These are phyloP conservation scores for Thymelicus lineola DNA, from an alignment of 2,888 invertebrate genomes.

Conservation along the genomic window DNA sequence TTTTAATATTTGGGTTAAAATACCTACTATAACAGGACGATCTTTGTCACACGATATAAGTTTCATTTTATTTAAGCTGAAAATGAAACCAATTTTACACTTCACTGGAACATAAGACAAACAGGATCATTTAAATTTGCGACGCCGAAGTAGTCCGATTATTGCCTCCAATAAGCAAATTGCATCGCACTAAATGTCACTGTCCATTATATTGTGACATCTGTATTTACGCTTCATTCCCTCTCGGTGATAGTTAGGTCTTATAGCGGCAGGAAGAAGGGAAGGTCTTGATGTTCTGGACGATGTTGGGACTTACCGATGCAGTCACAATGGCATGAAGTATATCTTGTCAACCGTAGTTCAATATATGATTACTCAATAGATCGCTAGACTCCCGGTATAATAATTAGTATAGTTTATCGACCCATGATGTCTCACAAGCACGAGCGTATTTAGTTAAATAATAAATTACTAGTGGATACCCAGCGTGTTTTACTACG, in stretches of 20 bases:
- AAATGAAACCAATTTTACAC: conserved; percentile 33
- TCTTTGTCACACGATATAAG: not conserved
- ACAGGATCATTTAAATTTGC: conserved; percentile 36
- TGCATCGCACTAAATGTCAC: conserved; percentile 49
- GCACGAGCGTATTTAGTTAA: no score
- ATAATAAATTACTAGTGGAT: no score
- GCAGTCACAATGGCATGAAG: conserved; percentile 41
- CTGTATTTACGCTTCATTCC: conserved; percentile 42
- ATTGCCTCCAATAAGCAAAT: conserved; percentile 53
- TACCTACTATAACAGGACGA: not conserved
- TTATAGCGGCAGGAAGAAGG: conserved; percentile 42
- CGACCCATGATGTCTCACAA: no score
- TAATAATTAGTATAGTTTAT: no score
- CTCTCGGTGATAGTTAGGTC: conserved; percentile 40
- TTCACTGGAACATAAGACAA: conserved; percentile 25
- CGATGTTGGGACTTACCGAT: conserved; percentile 34
- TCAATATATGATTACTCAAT: conserved; percentile 6
- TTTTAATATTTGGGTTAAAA: not conserved
- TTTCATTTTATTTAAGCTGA: conserved; percentile 21
- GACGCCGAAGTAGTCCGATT: conserved; percentile 45
- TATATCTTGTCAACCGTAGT: conserved; percentile 17
- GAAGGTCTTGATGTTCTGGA: conserved; percentile 49
- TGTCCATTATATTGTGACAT: conserved; percentile 50
- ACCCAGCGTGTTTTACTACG: no score
- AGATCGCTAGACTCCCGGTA: not conserved